Percentiles rank a stretch among this genome's conserved stretches.
phyloP scores from a whole-genome alignment of 2,888 invertebrate species.

The Plagodis dolabraria region DNA sequence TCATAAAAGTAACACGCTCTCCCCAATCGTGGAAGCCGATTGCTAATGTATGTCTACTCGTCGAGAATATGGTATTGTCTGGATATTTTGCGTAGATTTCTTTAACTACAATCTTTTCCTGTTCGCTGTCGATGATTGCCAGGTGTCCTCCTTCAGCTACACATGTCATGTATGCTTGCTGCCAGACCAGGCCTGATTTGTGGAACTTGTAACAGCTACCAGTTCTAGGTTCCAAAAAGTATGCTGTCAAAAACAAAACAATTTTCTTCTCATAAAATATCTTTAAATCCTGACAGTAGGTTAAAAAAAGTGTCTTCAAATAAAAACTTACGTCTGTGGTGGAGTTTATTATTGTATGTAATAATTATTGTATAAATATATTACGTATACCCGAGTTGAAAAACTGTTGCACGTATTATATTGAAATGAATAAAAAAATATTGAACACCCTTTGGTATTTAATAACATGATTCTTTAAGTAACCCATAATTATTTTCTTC shows the following conservation, averaged over 20 bases:
- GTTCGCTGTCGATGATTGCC: conserved; percentile 4
- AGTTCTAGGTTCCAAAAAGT: conserved; percentile 7
- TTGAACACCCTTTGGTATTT: too few species aligned
- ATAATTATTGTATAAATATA: too few species aligned
- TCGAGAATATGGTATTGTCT: background rate
- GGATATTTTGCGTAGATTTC: conserved; percentile 25
- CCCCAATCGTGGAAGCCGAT: conserved; percentile 18
- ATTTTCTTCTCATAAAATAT: too few species aligned
- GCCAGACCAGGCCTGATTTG: conserved; percentile 1
- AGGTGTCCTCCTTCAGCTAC: conserved; percentile 14
- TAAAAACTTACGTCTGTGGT: too few species aligned
- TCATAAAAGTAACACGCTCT: conserved; percentile 3
- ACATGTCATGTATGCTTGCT: conserved; percentile 10
- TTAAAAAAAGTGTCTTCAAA: too few species aligned
- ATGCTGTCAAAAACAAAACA: conserved; percentile 1
- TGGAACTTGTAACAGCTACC: conserved; percentile 30
- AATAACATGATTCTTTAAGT: too few species aligned
- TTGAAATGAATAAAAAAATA: too few species aligned
- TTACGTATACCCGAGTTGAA: too few species aligned
- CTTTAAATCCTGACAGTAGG: too few species aligned
- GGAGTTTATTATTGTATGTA: too few species aligned
- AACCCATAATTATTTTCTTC: too few species aligned
- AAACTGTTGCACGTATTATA: too few species aligned
- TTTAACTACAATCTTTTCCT: conserved; percentile 44
- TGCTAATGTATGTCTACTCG: conserved; percentile 4